Evolutionary conservation across 2,113 vertebrate genomes (phyloP).

Genomic region (Pachyramphus minor): DNA sequence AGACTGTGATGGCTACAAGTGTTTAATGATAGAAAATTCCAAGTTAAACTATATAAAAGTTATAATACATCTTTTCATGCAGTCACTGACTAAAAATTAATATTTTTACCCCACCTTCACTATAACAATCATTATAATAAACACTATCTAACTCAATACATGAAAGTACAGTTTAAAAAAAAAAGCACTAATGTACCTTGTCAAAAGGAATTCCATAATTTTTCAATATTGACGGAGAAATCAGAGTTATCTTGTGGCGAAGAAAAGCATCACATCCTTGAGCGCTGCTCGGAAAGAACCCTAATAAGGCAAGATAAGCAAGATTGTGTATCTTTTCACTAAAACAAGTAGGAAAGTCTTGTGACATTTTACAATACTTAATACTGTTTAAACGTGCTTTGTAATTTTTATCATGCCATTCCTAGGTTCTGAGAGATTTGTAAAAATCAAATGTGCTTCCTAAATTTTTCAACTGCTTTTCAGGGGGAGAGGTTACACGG

Average conservation of each 20-base stretch:
- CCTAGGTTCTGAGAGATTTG: not conserved
- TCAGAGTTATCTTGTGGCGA: slow-evolving; percentile 97
- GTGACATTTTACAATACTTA: not conserved
- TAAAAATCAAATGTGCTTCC: not conserved
- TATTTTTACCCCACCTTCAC: not conserved
- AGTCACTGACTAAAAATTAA: not conserved
- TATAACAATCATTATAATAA: not conserved
- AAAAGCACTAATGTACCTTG: slow-evolving; percentile 78
- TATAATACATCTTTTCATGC: not conserved
- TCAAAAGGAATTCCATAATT: slow-evolving; percentile 97
- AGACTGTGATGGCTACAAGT: not conserved
- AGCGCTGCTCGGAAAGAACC: slow-evolving; percentile 92
- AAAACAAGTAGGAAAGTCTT: not conserved
- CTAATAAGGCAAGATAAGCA: slow-evolving; percentile 68
- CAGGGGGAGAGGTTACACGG: accelerated
- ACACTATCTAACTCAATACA: not conserved
- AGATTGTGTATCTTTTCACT: not conserved
- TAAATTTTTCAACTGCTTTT: not conserved
- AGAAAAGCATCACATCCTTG: slow-evolving; percentile 96
- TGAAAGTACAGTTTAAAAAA: not conserved
- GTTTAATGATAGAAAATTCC: not conserved
- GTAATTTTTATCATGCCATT: not conserved
- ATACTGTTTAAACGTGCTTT: not conserved
- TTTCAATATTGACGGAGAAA: slow-evolving; percentile 93
- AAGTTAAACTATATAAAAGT: not conserved